These are phyloP conservation scores for Gnathonemus echidnorhynchus DNA, from an alignment of 2,113 vertebrate genomes.

Conservation along the genomic window DNA sequence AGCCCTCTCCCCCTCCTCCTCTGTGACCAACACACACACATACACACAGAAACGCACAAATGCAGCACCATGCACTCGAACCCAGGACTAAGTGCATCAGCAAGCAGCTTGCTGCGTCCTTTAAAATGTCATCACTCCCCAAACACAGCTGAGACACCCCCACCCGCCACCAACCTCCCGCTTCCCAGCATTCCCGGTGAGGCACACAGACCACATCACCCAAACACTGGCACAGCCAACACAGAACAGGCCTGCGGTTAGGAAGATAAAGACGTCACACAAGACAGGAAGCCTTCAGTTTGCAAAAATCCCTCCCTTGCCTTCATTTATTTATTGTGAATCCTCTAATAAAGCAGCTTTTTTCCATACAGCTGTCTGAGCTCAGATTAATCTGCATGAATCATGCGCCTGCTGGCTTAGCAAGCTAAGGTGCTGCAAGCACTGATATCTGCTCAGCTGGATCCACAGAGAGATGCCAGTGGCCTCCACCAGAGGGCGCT, in stretches of 20 bases:
- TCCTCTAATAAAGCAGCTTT: background rate
- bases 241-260: background rate
- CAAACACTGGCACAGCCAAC: background rate
- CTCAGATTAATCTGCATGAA: constrained; percentile 4
- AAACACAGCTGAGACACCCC: background rate
- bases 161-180: background rate
- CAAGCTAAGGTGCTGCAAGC: constrained; percentile 15
- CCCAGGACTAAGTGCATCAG: background rate
- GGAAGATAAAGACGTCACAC: background rate
- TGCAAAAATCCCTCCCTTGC: background rate
- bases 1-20: background rate
- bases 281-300: background rate
- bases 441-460: background rate
- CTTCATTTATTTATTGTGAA: background rate
- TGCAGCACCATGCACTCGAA: background rate
- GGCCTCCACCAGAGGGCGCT: constrained; percentile 49
- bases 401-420: background rate
- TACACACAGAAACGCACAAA: background rate
- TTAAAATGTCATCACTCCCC: too few species aligned
- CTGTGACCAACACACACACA: background rate
- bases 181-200: background rate
- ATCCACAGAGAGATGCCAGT: background rate
- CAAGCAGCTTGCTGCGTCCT: background rate
- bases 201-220: background rate
- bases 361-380: background rate